A percentile compares a stretch with the other conserved stretches of the same genome.
These are phyloP conservation scores for Crocuta crocuta DNA, from an alignment of 2,113 vertebrate genomes.

Conservation along the genomic window DNA sequence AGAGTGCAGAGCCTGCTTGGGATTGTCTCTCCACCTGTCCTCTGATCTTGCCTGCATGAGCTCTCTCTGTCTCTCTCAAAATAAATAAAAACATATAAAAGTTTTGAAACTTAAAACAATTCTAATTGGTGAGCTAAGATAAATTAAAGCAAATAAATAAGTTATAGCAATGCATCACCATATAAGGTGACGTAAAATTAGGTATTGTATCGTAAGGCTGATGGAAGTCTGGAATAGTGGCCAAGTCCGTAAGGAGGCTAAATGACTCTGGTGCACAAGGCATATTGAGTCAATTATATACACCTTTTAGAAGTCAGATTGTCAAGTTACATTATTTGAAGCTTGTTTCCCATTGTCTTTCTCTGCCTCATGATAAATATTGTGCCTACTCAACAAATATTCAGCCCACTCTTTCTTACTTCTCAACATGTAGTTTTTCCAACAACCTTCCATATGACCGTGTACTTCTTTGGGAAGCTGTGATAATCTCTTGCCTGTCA, in stretches of 20 bases:
- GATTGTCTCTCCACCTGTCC: too few species aligned
- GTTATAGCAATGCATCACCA: not conserved
- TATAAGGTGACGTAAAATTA: not conserved
- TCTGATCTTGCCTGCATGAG: too few species aligned
- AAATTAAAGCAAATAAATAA: not conserved
- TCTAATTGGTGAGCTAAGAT: not conserved
- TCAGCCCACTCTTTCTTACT: not conserved
- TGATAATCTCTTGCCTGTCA: not conserved
- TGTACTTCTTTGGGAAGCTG: not conserved
- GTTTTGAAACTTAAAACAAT: not conserved
- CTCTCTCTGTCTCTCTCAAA: too few species aligned
- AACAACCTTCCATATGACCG: not conserved
- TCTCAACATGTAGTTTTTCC: not conserved
- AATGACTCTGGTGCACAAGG: not conserved
- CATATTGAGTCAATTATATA: not conserved
- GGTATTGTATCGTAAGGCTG: fast-evolving
- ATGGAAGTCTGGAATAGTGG: not conserved
- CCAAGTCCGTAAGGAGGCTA: not conserved
- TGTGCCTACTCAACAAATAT: not conserved
- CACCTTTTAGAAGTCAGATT: not conserved
- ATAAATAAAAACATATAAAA: too few species aligned
- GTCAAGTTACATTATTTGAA: not conserved
- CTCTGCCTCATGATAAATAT: not conserved
- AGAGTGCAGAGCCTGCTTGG: too few species aligned
- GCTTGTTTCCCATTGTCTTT: not conserved